phyloP scores from a whole-genome alignment of 1,140 invertebrate genomes.

The Dendroctonus valens region DNA sequence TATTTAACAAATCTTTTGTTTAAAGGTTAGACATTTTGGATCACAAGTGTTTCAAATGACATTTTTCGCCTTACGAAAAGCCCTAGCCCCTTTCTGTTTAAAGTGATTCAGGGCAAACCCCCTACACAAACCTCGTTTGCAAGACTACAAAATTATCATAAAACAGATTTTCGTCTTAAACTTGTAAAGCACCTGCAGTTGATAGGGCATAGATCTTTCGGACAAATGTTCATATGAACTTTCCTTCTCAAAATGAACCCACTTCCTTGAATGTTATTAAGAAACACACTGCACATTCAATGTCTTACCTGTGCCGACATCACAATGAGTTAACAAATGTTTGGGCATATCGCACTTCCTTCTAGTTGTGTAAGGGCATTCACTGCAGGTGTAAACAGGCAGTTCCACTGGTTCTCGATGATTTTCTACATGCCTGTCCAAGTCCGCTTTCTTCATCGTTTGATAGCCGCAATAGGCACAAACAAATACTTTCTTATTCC shows the following conservation, averaged over 20 bases:
- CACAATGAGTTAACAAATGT: constrained; percentile 36
- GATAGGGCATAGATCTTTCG: not conserved
- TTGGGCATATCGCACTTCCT: constrained; percentile 38
- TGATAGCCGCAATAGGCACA: constrained; percentile 32
- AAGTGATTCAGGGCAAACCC: no score
- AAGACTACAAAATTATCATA: no score
- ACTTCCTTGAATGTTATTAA: constrained; percentile 10
- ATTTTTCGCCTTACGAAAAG: no score
- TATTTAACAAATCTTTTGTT: no score
- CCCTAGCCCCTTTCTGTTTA: no score
- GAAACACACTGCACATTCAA: not conserved
- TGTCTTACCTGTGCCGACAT: constrained; percentile 31
- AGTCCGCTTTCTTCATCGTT: constrained; percentile 25
- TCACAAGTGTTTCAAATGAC: no score
- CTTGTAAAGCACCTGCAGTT: not conserved
- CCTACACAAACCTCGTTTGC: no score
- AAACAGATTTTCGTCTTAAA: not conserved
- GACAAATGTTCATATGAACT: not conserved
- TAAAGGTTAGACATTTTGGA: no score
- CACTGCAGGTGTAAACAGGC: constrained; percentile 27
- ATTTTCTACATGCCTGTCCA: constrained; percentile 21
- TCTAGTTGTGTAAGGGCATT: constrained; percentile 35
- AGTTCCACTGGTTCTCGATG: constrained; percentile 20
- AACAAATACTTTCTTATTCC: constrained; percentile 16
- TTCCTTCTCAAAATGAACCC: constrained; percentile 11